Evolutionary conservation across 2,797 vertebrate genomes (phyloP), one percentile per base, ranked within the genome.

Genomic region (Chiroxiphia lanceolata): DNA sequence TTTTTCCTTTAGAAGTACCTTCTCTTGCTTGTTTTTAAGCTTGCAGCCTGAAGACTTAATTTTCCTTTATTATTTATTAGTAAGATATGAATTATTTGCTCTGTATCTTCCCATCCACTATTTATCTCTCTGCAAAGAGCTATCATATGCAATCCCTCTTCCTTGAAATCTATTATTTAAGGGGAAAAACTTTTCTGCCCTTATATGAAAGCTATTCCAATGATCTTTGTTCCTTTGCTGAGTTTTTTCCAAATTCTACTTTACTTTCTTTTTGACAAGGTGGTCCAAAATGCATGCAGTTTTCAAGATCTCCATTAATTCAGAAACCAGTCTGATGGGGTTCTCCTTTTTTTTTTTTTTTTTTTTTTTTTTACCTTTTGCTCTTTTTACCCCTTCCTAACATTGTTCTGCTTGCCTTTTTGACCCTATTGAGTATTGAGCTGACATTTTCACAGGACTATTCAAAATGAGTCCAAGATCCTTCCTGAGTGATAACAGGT

Each of bases 61-160:
- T 79, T 54, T 75, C 38, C 31, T 79, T 75, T 21, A 21, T 4
- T 8, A 4, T n/a, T 85, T 70, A 84, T 48, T 72, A 56, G 6
- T 47, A 26, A 59, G 15, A 93, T 90, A 80, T 10, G 5, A 88
- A 57, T 57, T 69, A 59, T 48, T 78, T 79, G 34, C 5, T 20
- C 6, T 4, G 0, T 23, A 7, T 45, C 14, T 22, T 76, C 40
- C 48, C 0, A 0, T 26, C 22, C 33, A 81, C 13, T 34, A 50
- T n/a, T 50, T 29, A 42, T 29, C 16, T 50, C 29, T 56, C 27
- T 47, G 45, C 33, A 88, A 54, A 81, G n/a, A 71, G 13, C 13
- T 23, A 61, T 38, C 45, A 54, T 34, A 75, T 27, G 33, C 48
- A 81, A 34, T 15, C 5, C 22, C 8, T 48, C 47, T 65, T 13